These are phyloP conservation scores for Chitala chitala DNA, from an alignment of 2,113 vertebrate genomes.

Conservation along the genomic window DNA sequence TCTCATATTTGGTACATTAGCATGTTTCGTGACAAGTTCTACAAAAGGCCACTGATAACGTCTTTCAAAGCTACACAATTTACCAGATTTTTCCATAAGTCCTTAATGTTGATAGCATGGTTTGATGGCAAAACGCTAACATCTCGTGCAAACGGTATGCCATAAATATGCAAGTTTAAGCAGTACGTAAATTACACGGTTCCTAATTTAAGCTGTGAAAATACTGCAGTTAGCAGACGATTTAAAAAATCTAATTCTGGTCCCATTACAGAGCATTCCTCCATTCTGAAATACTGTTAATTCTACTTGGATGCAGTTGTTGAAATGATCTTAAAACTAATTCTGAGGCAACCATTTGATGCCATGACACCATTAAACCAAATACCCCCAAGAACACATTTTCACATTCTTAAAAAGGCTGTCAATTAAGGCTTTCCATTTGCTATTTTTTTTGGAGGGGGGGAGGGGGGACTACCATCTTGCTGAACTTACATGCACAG, in stretches of 20 bases:
- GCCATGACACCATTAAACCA: slow-evolving; percentile 14
- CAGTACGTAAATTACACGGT: slow-evolving; percentile 4
- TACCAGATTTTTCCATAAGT: slow-evolving; percentile 1
- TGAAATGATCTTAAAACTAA: slow-evolving; percentile 7
- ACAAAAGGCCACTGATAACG: slow-evolving; percentile 44
- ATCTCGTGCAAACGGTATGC: slow-evolving; percentile 5
- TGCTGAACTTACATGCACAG: too few species aligned
- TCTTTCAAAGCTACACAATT: slow-evolving; percentile 7
- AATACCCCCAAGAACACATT: slow-evolving; percentile 11
- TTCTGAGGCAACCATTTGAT: slow-evolving; percentile 25
- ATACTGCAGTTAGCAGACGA: background rate
- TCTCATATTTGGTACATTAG: slow-evolving; percentile 44
- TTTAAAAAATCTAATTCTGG: background rate
- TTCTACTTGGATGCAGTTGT: slow-evolving; percentile 10
- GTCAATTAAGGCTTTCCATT: slow-evolving; percentile 36
- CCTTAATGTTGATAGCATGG: slow-evolving; percentile 6
- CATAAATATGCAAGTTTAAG: slow-evolving; percentile 14
- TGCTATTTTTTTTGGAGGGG: too few species aligned
- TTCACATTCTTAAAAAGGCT: background rate
- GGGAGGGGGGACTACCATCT: too few species aligned
- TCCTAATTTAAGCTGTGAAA: background rate
- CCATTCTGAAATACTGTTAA: background rate
- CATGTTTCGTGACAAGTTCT: slow-evolving; percentile 29
- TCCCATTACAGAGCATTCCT: background rate
- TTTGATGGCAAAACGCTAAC: slow-evolving; percentile 18